Conservation (phyloP, 1,140 invertebrate species). For the Ephestia elutella region DNA sequence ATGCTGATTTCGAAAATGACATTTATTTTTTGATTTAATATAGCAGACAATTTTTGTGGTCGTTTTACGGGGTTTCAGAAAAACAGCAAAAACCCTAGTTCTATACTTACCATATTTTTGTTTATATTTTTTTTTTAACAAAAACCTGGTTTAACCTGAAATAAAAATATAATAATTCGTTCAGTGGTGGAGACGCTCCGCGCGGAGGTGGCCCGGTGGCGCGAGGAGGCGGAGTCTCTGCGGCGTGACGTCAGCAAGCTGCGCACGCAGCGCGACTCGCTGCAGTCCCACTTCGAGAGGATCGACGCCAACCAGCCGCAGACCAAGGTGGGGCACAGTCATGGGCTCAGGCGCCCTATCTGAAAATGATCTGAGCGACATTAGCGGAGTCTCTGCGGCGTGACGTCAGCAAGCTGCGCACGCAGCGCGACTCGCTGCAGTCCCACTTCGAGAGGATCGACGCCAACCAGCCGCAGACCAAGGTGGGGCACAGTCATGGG, state of each 20-base stretch:
- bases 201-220: constrained; percentile 38
- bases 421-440: constrained; percentile 77
- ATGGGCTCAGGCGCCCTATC: no score
- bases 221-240: constrained; percentile 52
- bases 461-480: constrained; percentile 65
- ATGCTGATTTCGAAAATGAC: no score
- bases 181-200: constrained; percentile 42
- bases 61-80: no score
- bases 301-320: constrained; percentile 71
- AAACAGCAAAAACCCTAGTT: no score
- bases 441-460: constrained; percentile 78
- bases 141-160: no score
- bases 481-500: no score
- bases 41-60: no score
- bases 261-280: constrained; percentile 74
- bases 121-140: no score
- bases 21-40: no score
- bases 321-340: no score
- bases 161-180: not conserved
- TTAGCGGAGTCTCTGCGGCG: constrained; percentile 48
- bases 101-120: no score
- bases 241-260: constrained; percentile 43
- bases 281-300: constrained; percentile 79
- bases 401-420: constrained; percentile 38
- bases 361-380: no score